Evolutionary conservation across 2,888 invertebrate species (phyloP).

Genomic region (Amiota minor): DNA sequence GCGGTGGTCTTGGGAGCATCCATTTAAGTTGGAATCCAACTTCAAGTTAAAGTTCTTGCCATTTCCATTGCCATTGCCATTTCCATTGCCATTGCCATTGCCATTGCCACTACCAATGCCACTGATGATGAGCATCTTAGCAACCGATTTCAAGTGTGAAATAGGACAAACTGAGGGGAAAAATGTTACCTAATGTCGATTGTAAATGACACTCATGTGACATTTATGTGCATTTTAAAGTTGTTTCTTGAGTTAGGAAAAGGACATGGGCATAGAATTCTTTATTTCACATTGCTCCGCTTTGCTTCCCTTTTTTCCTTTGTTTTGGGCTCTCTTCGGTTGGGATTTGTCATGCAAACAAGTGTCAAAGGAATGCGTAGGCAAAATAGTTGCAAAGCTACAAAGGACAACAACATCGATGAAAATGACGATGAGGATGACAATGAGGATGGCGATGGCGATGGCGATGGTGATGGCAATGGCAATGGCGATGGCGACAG

Average conservation of each 20-base stretch:
- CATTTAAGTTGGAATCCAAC: not conserved
- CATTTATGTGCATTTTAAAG: constrained; percentile 20
- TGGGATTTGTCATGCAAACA: constrained; percentile 27
- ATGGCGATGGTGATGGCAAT: not conserved
- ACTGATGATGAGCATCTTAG: not conserved
- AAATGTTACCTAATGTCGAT: constrained; percentile 51
- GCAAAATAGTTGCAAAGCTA: constrained; percentile 11
- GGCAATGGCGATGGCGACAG: not conserved
- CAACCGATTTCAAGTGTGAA: constrained; percentile 51
- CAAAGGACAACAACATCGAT: constrained; percentile 21
- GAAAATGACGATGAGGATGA: not conserved
- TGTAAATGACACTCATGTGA: constrained; percentile 41
- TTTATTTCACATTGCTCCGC: too few species aligned
- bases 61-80: too few species aligned
- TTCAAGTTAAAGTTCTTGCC: too few species aligned
- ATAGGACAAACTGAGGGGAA: constrained; percentile 41
- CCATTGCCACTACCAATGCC: too few species aligned
- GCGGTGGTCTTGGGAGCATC: not conserved
- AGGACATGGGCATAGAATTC: too few species aligned
- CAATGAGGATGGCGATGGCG: not conserved
- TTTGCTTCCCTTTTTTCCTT: too few species aligned
- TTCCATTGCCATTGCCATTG: too few species aligned
- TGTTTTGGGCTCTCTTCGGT: not conserved
- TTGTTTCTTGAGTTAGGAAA: not conserved
- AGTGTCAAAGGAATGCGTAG: constrained; percentile 20